phyloP scores from a whole-genome alignment of 2,113 vertebrate genomes.

The Triplophysa siluroides region DNA sequence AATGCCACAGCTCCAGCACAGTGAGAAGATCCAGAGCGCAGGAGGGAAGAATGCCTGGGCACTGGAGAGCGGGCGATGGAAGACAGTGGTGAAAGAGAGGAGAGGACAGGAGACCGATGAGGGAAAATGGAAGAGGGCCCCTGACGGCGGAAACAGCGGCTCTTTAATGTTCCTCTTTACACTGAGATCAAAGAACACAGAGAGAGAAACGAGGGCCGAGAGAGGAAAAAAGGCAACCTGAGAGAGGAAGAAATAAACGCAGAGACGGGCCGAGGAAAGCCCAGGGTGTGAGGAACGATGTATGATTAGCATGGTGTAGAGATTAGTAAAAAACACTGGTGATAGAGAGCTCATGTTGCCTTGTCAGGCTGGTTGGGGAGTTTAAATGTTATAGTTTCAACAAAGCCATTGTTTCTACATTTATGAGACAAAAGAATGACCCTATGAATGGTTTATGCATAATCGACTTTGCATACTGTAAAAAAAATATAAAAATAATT shows the following conservation, averaged over 20 bases:
- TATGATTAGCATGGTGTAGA: neutral
- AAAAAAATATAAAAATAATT: no score
- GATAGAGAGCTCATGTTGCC: neutral
- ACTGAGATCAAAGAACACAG: conserved; percentile 71
- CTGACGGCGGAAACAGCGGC: conserved; percentile 73
- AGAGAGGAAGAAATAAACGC: conserved; percentile 59
- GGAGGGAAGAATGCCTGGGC: neutral
- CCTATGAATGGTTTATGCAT: no score
- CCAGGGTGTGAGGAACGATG: neutral
- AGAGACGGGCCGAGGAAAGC: conserved; percentile 45
- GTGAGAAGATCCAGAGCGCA: neutral
- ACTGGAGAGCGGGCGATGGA: conserved; percentile 55
- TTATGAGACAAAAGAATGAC: no score
- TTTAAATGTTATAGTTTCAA: no score
- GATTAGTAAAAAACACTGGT: neutral
- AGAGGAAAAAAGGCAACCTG: conserved; percentile 42
- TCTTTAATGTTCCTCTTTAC: conserved; percentile 75
- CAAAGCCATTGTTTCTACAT: no score
- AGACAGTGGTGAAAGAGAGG: conserved; percentile 50
- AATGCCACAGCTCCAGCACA: neutral
- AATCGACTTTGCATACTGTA: no score
- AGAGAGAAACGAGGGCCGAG: conserved; percentile 55
- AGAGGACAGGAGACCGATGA: conserved; percentile 46
- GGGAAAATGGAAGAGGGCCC: conserved; percentile 65
- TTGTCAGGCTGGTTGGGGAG: no score